A percentile compares a stretch with the other conserved stretches of the same genome.
Conservation (phyloP, 1,140 invertebrate species). For the Brachystomella parvula region DNA sequence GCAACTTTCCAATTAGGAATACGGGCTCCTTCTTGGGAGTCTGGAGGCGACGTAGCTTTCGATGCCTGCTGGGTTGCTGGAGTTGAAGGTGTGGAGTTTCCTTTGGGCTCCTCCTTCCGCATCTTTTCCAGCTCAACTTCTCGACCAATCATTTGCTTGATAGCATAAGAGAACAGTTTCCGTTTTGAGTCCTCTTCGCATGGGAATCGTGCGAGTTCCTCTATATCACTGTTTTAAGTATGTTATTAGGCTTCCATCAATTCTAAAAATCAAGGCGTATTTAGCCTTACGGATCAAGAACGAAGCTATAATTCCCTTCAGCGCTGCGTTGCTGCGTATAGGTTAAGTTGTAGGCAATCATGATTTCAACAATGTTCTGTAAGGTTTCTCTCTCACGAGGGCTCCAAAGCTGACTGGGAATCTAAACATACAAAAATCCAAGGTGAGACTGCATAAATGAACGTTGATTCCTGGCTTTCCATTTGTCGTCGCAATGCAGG, state of each 20-base stretch:
- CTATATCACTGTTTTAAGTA: slow-evolving; percentile 48
- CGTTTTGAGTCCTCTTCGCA: slow-evolving; percentile 42
- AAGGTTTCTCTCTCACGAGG: slow-evolving; percentile 65
- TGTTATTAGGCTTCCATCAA: slow-evolving; percentile 2
- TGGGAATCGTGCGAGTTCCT: slow-evolving; percentile 48
- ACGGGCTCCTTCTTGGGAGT: neutral
- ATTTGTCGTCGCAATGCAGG: too few relatives aligned
- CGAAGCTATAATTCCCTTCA: slow-evolving; percentile 72
- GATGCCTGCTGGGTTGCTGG: neutral
- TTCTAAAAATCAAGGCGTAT: neutral
- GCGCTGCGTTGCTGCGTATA: slow-evolving; percentile 68
- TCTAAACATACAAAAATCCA: slow-evolving; percentile 42
- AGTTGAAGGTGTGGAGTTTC: neutral
- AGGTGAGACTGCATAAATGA: slow-evolving; percentile 3
- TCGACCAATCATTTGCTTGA: slow-evolving; percentile 66
- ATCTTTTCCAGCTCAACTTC: slow-evolving; percentile 68
- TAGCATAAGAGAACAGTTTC: slow-evolving; percentile 53
- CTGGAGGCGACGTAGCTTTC: neutral
- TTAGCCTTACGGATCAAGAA: slow-evolving; percentile 66
- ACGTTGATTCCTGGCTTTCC: neutral
- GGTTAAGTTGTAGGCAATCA: slow-evolving; percentile 81
- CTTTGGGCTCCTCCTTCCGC: slow-evolving; percentile 46
- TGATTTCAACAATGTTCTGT: slow-evolving; percentile 62
- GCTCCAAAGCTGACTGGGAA: slow-evolving; percentile 64
- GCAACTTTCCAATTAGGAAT: neutral